Conservation (phyloP, 2,113 vertebrate genomes). For the Zootoca vivipara region DNA sequence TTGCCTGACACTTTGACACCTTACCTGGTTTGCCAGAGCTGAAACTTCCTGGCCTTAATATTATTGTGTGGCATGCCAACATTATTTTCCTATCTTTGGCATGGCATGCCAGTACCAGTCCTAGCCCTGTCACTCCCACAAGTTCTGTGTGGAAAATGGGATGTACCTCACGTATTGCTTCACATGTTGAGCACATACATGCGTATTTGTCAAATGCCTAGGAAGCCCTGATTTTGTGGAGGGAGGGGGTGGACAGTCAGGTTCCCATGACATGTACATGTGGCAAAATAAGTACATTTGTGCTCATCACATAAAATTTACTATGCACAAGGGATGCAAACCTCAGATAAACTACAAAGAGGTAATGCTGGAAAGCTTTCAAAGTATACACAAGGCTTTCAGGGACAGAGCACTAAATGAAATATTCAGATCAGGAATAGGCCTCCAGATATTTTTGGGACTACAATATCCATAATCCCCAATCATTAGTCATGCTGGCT, state of each 20-base stretch:
- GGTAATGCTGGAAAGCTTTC: not conserved
- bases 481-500: too few relatives aligned
- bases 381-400: not conserved
- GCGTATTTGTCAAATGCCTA: not conserved
- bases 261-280: not conserved
- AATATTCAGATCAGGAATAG: not conserved
- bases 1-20: too few relatives aligned
- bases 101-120: too few relatives aligned
- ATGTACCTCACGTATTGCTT: not conserved
- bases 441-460: too few relatives aligned
- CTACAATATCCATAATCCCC: too few relatives aligned
- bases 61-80: too few relatives aligned
- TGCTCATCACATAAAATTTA: not conserved
- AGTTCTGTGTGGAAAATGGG: not conserved
- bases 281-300: not conserved
- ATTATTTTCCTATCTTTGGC: too few relatives aligned
- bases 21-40: too few relatives aligned
- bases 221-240: not conserved
- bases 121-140: too few relatives aligned
- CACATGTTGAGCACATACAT: not conserved
- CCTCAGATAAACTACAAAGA: not conserved
- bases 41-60: too few relatives aligned
- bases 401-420: not conserved
- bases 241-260: not conserved
- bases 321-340: not conserved